phyloP scores from a whole-genome alignment of 2,113 vertebrate genomes.

The Romanogobio albipinnatus region DNA sequence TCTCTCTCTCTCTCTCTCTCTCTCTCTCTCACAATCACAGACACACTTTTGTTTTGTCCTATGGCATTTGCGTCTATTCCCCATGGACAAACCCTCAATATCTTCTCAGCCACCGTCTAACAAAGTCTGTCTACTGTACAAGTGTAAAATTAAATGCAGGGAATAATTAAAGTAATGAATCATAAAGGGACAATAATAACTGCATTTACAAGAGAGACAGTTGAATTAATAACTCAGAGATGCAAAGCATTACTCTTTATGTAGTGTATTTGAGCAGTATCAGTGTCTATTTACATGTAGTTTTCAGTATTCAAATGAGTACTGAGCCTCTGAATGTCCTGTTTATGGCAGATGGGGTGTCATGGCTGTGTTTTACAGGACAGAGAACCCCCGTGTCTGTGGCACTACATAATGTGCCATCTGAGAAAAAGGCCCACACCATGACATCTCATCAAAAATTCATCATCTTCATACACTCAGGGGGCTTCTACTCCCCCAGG shows the following conservation, averaged over 20 bases:
- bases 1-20: constrained; percentile 5
- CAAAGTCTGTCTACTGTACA: constrained; percentile 36
- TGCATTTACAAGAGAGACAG: not conserved
- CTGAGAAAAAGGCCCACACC: constrained; percentile 29
- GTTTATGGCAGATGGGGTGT: constrained; percentile 54
- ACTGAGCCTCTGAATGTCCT: constrained; percentile 21
- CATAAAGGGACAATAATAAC: not conserved
- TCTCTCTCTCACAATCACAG: not conserved
- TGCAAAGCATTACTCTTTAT: not conserved
- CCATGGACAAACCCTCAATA: constrained; percentile 24
- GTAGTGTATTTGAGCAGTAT: not conserved
- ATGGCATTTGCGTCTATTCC: constrained; percentile 1
- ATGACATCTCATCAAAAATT: constrained; percentile 25
- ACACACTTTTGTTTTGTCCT: not conserved
- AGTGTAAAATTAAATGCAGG: constrained; percentile 26
- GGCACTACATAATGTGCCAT: constrained; percentile 36
- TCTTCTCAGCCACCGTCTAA: constrained; percentile 27
- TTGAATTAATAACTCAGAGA: not conserved
- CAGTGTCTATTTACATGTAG: not conserved
- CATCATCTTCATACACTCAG: constrained; percentile 60
- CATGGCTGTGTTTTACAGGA: constrained; percentile 41
- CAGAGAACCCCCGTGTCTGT: constrained; percentile 3
- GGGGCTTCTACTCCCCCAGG: constrained; percentile 8
- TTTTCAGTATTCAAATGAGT: not conserved
- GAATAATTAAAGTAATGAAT: constrained; percentile 20